Conservation (phyloP, 1,140 invertebrate species). For the Catajapyx aquilonaris region DNA sequence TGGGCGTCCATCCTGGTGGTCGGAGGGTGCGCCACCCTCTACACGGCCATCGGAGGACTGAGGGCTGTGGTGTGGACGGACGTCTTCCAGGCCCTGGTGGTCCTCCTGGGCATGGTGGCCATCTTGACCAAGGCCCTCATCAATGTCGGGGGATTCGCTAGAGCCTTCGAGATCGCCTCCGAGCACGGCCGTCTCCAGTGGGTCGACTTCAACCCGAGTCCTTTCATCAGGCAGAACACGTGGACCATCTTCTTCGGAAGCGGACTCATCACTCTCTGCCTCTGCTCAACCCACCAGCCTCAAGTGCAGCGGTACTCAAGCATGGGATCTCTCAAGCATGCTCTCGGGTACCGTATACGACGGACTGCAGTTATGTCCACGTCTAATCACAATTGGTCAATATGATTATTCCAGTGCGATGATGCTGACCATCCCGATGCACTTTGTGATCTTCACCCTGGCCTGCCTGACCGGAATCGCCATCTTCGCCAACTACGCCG, state of each 20-base stretch:
- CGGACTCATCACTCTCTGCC: slow-evolving; percentile 2
- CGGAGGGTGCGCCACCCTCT: slow-evolving; percentile 9
- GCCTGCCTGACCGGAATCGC: slow-evolving; percentile 12
- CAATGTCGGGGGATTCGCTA: slow-evolving; percentile 5
- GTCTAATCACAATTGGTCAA: slow-evolving; percentile 5
- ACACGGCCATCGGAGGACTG: slow-evolving; percentile 10
- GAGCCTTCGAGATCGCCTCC: background rate
- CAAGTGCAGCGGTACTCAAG: slow-evolving; percentile 10
- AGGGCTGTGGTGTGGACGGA: slow-evolving; percentile 11
- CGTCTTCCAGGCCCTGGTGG: slow-evolving; percentile 10
- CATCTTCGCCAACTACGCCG: slow-evolving; percentile 14
- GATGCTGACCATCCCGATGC: slow-evolving; percentile 10
- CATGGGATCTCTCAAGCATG: slow-evolving; percentile 4
- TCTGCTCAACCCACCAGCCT: slow-evolving; percentile 5
- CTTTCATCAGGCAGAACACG: slow-evolving; percentile 7
- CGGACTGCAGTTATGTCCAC: background rate
- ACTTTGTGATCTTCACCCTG: slow-evolving; percentile 8
- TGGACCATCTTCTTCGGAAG: slow-evolving; percentile 7
- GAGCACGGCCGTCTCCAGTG: slow-evolving; percentile 7
- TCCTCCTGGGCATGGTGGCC: slow-evolving; percentile 10
- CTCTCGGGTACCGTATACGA: background rate
- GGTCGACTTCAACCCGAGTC: slow-evolving; percentile 3
- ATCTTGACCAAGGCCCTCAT: slow-evolving; percentile 10
- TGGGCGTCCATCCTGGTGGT: slow-evolving; percentile 7
- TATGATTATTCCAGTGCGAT: slow-evolving; percentile 8